Base-by-base conservation (phyloP, 2,888 invertebrate genomes). In the Caenorhabditis plicata region DNA sequence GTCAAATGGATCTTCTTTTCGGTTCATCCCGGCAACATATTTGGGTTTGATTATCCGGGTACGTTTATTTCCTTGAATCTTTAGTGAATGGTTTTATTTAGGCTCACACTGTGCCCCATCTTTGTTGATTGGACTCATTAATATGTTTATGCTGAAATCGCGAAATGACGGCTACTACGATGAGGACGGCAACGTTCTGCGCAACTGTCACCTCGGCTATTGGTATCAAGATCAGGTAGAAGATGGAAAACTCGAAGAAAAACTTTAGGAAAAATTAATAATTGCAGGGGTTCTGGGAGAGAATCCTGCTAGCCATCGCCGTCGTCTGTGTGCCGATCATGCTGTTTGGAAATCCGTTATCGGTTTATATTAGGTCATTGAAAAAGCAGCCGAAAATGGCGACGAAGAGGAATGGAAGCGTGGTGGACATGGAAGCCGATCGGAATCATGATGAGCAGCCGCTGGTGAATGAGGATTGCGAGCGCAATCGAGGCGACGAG, bases 1-100 rank as follows among this genome's bases (percentile, higher is more conserved):
- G 40, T 76, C 40, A 78, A 78, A 54, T 78, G 78, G 78, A 32
- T 78, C 45, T 82, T 86, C 47, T 93, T 81, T 67, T 75, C 73
- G 68, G 76, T 74, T 1, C 39, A 56, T 26, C 54, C 68, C 26
- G 45, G 44, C n/a, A 19, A 25, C 4, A 56, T 74, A 27, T 68
- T 74, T 32, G 71, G 74, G 31, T 45, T 31, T 35, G 42, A 27
- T 33, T 53, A 43, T 39, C 47, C 23, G 32, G 47, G 43, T 43
- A 31, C 3, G 8, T 25, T 19, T 7, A 33, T 33, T 11, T n/a
- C 15, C 4, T 33, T 33, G 5, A 7, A 40, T 44, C 17, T 53
- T 78, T 42, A 75, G 78, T 48, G 71, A 74, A 5, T 66, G 60
- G 35, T 38, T 51, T 19, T 80, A 79, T 51, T 77, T 77, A 32